phyloP scores from a whole-genome alignment of 2,113 vertebrate species.

The Gallinago jamesoni region DNA sequence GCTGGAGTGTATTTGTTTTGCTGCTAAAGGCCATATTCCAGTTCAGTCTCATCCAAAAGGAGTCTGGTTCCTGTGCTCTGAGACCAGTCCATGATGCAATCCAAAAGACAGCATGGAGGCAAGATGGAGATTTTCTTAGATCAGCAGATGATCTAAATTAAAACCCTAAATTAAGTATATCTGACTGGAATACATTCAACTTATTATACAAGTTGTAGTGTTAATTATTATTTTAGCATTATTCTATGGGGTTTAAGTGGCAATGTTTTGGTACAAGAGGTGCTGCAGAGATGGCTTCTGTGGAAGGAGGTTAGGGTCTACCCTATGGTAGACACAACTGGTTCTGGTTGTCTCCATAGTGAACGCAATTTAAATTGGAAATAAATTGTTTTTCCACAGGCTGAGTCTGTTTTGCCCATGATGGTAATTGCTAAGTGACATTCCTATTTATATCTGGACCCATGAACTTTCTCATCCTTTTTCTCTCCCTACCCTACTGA shows the following conservation, averaged over 20 bases:
- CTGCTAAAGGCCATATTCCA: not conserved
- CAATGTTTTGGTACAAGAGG: not conserved
- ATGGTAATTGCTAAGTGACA: not conserved
- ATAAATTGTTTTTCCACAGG: not conserved
- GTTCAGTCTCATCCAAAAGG: not conserved
- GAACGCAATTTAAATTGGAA: not conserved
- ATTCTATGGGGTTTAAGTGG: not conserved
- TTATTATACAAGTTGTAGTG: not conserved
- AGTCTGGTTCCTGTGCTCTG: not conserved
- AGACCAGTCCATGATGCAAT: not conserved
- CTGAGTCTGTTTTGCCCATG: not conserved
- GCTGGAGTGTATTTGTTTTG: not conserved
- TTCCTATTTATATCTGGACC: not conserved
- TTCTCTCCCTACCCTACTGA: not conserved
- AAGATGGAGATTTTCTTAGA: not conserved
- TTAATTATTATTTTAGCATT: not conserved
- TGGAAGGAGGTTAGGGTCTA: not conserved
- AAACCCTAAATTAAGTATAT: not conserved
- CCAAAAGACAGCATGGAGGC: not conserved
- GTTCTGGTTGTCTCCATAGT: not conserved
- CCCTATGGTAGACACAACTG: not conserved
- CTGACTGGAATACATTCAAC: not conserved
- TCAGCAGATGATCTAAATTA: not conserved
- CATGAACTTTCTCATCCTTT: not conserved
- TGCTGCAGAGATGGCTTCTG: not conserved